Evolutionary conservation across 2,797 vertebrate species (phyloP).

Genomic region (Sebastes glaucus): DNA sequence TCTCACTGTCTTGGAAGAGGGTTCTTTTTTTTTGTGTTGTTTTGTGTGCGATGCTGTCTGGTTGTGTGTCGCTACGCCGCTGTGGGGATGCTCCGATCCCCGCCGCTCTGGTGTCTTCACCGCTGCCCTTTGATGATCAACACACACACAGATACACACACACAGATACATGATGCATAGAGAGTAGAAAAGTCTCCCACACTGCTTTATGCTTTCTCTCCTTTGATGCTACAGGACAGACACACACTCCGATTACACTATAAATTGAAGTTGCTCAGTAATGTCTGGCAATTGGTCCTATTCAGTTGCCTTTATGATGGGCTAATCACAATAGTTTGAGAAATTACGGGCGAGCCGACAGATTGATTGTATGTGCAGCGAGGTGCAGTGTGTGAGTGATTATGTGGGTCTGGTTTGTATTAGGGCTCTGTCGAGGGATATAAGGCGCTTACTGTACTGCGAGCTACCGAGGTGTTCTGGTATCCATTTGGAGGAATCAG

Average conservation of each 20-base stretch:
- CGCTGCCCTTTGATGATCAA: constrained; percentile 70
- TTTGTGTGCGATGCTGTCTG: constrained; percentile 58
- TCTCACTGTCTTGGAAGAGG: constrained; percentile 48
- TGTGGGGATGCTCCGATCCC: constrained; percentile 69
- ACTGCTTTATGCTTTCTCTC: constrained; percentile 1
- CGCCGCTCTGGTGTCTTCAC: constrained; percentile 73
- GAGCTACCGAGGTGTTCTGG: constrained; percentile 89
- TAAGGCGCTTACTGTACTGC: constrained; percentile 65
- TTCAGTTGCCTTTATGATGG: constrained; percentile 72
- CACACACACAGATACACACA: constrained; percentile 17
- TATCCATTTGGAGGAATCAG: constrained; percentile 89
- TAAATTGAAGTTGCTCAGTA: constrained; percentile 50
- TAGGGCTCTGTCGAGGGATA: constrained; percentile 64
- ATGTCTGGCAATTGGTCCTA: constrained; percentile 65
- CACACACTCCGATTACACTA: constrained; percentile 47
- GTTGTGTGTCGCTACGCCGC: constrained; percentile 68
- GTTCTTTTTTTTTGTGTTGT: constrained; percentile 28
- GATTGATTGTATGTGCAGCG: constrained; percentile 72
- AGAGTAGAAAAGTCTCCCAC: constrained; percentile 25
- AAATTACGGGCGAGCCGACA: constrained; percentile 62
- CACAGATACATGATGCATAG: not conserved
- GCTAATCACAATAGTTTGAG: constrained; percentile 77
- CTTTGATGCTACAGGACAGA: constrained; percentile 61
- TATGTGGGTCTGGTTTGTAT: constrained; percentile 70
- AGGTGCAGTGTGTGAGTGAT: constrained; percentile 76